Evolutionary conservation across 2,113 vertebrate species (phyloP), one percentile per base, ranked within the genome.

Genomic region (Daboia siamensis): DNA sequence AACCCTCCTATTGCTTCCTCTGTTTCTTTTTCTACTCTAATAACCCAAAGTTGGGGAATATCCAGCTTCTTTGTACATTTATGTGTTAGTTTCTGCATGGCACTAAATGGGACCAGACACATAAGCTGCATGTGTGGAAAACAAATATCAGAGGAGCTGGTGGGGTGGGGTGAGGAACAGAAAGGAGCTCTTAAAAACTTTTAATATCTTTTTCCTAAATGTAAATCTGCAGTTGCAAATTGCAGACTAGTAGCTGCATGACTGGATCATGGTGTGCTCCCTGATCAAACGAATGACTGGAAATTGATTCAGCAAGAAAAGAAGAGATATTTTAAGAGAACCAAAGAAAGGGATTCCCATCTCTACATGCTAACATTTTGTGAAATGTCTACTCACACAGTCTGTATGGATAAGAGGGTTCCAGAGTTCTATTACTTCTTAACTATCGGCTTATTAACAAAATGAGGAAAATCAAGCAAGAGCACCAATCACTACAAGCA

Each of bases 401-500:
- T 84, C 48, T 54, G 57, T 85, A 6, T 90, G 69, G 56, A 55
- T 39, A 86, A 17, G 56, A 48, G 39, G 26, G 13, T 48, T 64
- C 93, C 93, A 57, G 90, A 48, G 85, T 88, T 94, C 92, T 93
- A 89, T 87, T 90, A 87, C 95, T 94, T 94, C 88, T 92, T 96
- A 93, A 94, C 93, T 95, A 96, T 95, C 94, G 94, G 69, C 95
- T 97, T 97, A 96, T 96, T 96, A 96, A 95, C 69, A 86, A 93
- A 95, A 96, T 87, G 74, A 92, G 93, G 93, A 95, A 95, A 89
- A 93, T 95, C 95, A 95, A 94, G 94, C 96, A 95, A 96, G 93
- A 92, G 33, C 96, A 97, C 96, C 95, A 90, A 51, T 94, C 96
- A 96, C 95, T 95, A 93, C 94, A 96, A 93, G 20, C 95, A 95